Evolutionary conservation across 2,888 invertebrate species (phyloP), one percentile per base, ranked within the genome.

Genomic region (Perizoma flavofasciatum): DNA sequence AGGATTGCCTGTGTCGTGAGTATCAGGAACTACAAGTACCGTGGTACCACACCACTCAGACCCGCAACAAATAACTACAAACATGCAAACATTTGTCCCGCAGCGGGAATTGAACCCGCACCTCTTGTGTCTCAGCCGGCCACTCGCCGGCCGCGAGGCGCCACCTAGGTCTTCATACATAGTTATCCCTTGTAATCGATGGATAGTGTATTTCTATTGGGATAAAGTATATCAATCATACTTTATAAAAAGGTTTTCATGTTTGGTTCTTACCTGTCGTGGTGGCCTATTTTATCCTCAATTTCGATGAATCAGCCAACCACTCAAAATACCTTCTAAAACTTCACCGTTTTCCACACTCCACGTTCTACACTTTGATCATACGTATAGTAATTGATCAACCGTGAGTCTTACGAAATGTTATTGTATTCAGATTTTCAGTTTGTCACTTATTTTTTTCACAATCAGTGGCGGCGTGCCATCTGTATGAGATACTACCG

Each of bases 401-500:
- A 5, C 41, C 41, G 9, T n/a, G 43, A 51, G 56, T 48, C 10
- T 35, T 39, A 9, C 22, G n/a, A 55, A 49, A 48, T 55, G 40
- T 49, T 53, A 49, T 56, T 55, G 9, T 46, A 57, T 65, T 55
- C 45, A 63, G 59, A 59, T 63, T 68, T 69, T 74, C 68, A 79
- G 73, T 74, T 77, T 80, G 77, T 82, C 83, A 84, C 83, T 83
- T 79, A 78, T 83, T 56, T 22, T 22, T 48, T 57, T 45, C 59
- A 86, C 83, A 84, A 84, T 87, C 81, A 79, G 82, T 79, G 83
- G 77, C 83, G 81, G 82, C 91, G 91, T 88, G 88, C 85, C 89
- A 83, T 82, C 90, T 83, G 88, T 81, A 82, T 86, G 91, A 89
- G 82, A 84, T 85, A 85, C 89, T 85, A 86, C 85, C 84, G 84